A percentile compares a stretch with the other conserved stretches of the same genome.
phyloP scores from a whole-genome alignment of 2,888 invertebrate genomes.

The Metallyticus violacea region DNA sequence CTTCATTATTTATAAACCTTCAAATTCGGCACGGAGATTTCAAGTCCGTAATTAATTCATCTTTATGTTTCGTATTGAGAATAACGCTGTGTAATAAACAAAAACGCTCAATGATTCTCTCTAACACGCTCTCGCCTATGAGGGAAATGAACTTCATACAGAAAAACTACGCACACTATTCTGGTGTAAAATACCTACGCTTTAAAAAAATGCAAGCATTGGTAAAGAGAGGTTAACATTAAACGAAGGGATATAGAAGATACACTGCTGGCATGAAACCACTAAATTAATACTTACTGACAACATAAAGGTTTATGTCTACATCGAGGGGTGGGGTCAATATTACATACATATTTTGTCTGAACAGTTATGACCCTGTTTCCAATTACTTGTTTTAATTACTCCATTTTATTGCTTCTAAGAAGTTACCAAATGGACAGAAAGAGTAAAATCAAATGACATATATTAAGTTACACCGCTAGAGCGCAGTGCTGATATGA shows the following conservation, averaged over 20 bases:
- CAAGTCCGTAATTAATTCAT: no score
- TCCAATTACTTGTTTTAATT: neutral
- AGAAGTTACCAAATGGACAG: neutral
- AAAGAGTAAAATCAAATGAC: neutral
- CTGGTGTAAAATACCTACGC: neutral
- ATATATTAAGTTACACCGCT: neutral
- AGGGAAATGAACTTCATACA: neutral
- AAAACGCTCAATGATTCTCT: neutral
- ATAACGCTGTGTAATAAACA: no score
- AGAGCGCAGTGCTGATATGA: neutral
- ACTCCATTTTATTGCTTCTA: neutral
- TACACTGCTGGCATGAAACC: neutral
- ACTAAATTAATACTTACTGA: no score
- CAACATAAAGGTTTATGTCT: neutral
- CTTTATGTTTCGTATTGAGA: no score
- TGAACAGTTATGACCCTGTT: neutral
- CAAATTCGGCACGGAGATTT: no score
- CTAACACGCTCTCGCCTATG: neutral
- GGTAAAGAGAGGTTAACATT: no score
- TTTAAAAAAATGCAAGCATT: neutral
- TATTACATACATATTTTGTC: neutral
- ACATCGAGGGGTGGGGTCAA: neutral
- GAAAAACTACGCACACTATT: neutral
- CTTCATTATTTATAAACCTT: no score
- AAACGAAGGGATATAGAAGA: neutral